phyloP scores from a whole-genome alignment of 2,113 vertebrate genomes.

The Onychostruthus taczanowskii region DNA sequence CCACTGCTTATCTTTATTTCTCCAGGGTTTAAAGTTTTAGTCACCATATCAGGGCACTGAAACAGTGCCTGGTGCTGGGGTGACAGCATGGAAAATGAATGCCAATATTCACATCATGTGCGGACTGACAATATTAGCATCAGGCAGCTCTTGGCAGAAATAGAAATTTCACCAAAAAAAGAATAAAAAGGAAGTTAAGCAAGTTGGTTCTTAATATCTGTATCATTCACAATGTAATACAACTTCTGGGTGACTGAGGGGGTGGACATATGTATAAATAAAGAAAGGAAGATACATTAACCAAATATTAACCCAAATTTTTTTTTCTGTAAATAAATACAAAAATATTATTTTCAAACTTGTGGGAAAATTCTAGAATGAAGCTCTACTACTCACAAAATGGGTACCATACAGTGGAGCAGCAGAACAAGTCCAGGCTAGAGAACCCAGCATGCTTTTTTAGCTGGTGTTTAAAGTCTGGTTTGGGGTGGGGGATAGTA shows the following conservation, averaged over 20 bases:
- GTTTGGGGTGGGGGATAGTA: neutral
- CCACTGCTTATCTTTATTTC: neutral
- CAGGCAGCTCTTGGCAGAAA: neutral
- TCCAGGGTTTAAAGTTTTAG: neutral
- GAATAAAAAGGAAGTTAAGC: neutral
- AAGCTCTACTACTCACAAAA: neutral
- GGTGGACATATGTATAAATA: neutral
- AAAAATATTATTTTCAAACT: neutral
- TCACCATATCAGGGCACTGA: neutral
- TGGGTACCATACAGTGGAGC: too few species aligned
- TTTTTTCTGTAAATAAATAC: neutral
- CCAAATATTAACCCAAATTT: neutral
- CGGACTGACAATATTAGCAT: neutral
- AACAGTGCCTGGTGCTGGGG: neutral
- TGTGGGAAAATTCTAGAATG: neutral
- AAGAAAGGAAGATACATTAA: neutral
- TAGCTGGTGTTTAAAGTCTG: neutral
- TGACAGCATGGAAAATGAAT: neutral
- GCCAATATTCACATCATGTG: neutral
- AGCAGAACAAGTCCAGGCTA: neutral
- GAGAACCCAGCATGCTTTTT: neutral
- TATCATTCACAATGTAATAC: neutral
- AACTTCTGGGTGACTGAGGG: neutral
- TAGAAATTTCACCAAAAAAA: neutral
- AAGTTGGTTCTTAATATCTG: neutral